Base-by-base conservation (phyloP, 2,113 vertebrate species). In the Scopus umbretta region DNA sequence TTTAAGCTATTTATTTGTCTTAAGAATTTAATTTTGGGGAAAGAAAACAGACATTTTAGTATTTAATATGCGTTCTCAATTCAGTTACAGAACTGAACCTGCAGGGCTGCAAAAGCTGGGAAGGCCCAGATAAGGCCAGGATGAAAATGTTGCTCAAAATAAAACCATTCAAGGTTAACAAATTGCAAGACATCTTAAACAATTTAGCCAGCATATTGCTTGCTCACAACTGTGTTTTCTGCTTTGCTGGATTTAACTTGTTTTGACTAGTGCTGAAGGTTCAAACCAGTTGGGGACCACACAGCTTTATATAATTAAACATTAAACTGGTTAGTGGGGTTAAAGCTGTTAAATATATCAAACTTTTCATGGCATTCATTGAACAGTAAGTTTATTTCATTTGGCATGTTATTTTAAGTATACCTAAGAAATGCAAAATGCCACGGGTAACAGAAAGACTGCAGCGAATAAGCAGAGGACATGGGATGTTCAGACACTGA, bases 111-210 rank as follows among this genome's bases (percentile, higher is more conserved):
- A 72, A 75, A 75, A 85, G 73, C 83, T 91, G 93, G 53, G 36
- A 89, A 82, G 70, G 53, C 73, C 86, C 76, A 94, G 86, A 90
- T 86, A 94, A 91, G 66, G 40, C 45, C 49, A 58, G 47, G 66
- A 82, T 70, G 80, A 89, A 95, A 94, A 95, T 10, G 53, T 52
- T 95, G 29, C 89, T 95, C 55, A 80, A 91, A 95, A 94, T 90
- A 58, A 88, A 95, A 90, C 38, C 47, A 13, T 71, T 94, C 87
- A 71, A 90, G 89, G 62, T 94, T 96, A 96, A 92, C 96, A 95
- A 97, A 96, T 94, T 91, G 92, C 79, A 73, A 59, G 59, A 88
- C 74, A 80, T 88, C 78, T 78, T 80, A 61, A 83, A 94, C 95
- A 65, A n/a, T 38, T 72, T 94, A 52, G 55, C 49, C 65, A 92